A percentile compares a stretch with the other conserved stretches of the same genome.
These are phyloP conservation scores for Achatina immaculata DNA, from an alignment of 1,140 invertebrate species.

Conservation along the genomic window DNA sequence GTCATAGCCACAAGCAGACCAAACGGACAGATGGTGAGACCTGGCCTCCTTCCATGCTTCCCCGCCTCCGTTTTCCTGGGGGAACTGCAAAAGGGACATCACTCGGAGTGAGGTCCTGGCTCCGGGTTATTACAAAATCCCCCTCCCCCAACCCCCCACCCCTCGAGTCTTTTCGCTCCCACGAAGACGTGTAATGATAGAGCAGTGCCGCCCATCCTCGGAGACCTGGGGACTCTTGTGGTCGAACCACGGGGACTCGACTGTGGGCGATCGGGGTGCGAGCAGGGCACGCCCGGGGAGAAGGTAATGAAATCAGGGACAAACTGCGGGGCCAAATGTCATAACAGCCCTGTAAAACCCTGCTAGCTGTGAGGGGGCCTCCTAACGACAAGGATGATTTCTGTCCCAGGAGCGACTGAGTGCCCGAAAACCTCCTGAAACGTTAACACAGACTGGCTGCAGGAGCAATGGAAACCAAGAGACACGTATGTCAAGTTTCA, in stretches of 20 bases:
- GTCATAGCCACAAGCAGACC: neutral
- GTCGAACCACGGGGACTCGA: neutral
- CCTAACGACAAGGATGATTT: neutral
- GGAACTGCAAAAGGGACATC: constrained; percentile 13
- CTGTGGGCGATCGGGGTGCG: neutral
- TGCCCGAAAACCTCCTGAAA: no score
- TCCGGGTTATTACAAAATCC: neutral
- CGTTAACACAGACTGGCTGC: no score
- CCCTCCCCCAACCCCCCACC: no score
- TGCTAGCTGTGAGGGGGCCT: neutral
- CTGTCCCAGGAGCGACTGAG: no score
- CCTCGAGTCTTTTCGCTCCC: no score
- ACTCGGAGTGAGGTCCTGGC: constrained; percentile 5
- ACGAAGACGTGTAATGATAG: neutral
- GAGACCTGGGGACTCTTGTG: neutral
- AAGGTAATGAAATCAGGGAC: constrained; percentile 10
- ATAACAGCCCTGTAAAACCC: neutral
- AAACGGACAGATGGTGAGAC: constrained; percentile 5
- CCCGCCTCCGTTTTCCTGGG: neutral
- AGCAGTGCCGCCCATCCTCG: neutral
- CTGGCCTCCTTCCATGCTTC: neutral
- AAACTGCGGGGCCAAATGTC: constrained; percentile 10
- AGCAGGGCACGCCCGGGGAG: constrained; percentile 2
- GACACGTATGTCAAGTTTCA: no score
- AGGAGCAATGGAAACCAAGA: no score